A percentile compares a stretch with the other conserved stretches of the same genome.
These are phyloP conservation scores for Hippolais icterina DNA, from an alignment of 2,113 vertebrate genomes.

Conservation along the genomic window DNA sequence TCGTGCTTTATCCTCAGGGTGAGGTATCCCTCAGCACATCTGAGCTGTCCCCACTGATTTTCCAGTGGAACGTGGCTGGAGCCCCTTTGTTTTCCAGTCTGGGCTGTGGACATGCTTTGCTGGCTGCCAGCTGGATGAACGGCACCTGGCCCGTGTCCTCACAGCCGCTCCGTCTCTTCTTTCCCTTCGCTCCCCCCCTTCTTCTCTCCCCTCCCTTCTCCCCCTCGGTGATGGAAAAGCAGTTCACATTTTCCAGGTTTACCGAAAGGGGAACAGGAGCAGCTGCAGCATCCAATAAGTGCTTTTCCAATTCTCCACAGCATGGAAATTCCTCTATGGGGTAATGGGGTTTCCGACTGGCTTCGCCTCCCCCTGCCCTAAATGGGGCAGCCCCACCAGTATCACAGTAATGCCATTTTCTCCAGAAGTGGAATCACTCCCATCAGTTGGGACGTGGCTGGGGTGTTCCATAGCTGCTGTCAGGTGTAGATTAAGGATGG, in stretches of 20 bases:
- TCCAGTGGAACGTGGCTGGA: constrained; percentile 49
- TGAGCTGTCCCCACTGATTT: constrained; percentile 56
- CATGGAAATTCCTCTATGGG: background rate
- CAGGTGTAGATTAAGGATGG: background rate
- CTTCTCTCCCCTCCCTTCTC: background rate
- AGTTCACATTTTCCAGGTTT: constrained; percentile 59
- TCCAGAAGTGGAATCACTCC: background rate
- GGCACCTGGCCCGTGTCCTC: background rate
- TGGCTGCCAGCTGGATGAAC: constrained; percentile 60
- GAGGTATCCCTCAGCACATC: background rate
- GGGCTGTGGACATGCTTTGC: constrained; percentile 51
- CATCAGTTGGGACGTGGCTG: background rate
- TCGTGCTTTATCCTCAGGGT: background rate
- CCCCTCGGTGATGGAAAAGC: constrained; percentile 4
- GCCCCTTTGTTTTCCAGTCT: constrained; percentile 65
- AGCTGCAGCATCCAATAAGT: background rate
- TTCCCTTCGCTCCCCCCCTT: background rate
- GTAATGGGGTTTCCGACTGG: background rate
- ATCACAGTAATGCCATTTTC: background rate
- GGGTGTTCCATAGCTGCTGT: background rate
- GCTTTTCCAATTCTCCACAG: background rate
- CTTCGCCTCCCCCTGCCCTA: background rate
- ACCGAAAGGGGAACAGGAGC: constrained; percentile 35
- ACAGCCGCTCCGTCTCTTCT: constrained; percentile 5
- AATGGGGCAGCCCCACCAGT: background rate